Percentiles rank a stretch among this genome's conserved stretches.
phyloP scores from a whole-genome alignment of 2,113 vertebrate genomes.

The Sisor rabdophorus region DNA sequence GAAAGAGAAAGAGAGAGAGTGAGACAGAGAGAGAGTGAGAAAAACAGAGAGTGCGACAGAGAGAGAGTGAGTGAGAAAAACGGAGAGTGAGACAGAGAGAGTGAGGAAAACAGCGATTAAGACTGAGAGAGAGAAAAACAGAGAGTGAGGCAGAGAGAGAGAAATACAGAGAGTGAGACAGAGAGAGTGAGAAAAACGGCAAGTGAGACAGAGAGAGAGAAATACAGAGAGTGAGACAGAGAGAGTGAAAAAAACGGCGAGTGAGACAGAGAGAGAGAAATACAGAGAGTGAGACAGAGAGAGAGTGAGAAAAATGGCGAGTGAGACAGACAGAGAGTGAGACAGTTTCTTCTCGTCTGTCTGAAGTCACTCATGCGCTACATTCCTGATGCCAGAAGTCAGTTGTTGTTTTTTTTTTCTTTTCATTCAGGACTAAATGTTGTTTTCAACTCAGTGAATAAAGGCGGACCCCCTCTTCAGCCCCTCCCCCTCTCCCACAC shows the following conservation, averaged over 20 bases:
- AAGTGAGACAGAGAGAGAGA: neutral
- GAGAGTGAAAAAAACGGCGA: slow-evolving; percentile 48
- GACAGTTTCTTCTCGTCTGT: slow-evolving; percentile 65
- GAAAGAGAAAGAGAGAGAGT: neutral
- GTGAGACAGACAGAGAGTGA: slow-evolving; percentile 11
- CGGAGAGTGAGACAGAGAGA: too few species aligned
- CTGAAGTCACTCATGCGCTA: slow-evolving; percentile 75
- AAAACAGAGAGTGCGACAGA: neutral
- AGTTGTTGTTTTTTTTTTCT: slow-evolving; percentile 69
- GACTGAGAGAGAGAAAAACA: too few species aligned
- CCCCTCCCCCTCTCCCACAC: slow-evolving; percentile 6
- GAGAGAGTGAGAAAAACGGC: neutral
- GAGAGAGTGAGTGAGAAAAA: slow-evolving; percentile 37
- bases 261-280: slow-evolving; percentile 25
- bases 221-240: neutral
- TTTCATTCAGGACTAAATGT: slow-evolving; percentile 69
- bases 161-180: neutral
- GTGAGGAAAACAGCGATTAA: too few species aligned
- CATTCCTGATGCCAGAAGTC: slow-evolving; percentile 75
- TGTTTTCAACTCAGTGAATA: slow-evolving; percentile 66
- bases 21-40: neutral
- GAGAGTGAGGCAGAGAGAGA: too few species aligned
- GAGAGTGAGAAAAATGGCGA: neutral
- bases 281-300: neutral
- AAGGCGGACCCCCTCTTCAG: slow-evolving; percentile 16